Evolutionary conservation across 2,797 vertebrate species (phyloP).

Genomic region (Sebastes minor): DNA sequence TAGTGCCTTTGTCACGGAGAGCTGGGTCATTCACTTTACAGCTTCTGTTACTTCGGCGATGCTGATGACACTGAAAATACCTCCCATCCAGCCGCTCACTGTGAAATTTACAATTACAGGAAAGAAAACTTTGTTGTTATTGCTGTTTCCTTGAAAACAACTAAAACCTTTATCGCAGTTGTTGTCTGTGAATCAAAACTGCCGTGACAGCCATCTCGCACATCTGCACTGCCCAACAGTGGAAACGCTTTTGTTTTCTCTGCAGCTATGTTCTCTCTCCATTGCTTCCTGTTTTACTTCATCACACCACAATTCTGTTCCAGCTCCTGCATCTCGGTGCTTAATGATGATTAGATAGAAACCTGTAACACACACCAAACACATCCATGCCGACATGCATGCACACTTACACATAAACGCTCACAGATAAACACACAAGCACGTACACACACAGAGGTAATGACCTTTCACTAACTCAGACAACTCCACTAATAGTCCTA

Average conservation of each 20-base stretch:
- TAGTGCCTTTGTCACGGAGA: slow-evolving; percentile 43
- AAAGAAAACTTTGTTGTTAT: slow-evolving; percentile 12
- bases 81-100: slow-evolving; percentile 21
- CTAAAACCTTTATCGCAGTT: neutral
- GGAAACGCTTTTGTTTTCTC: slow-evolving; percentile 4
- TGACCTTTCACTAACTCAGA: slow-evolving; percentile 50
- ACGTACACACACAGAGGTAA: slow-evolving; percentile 51
- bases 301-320: slow-evolving; percentile 26
- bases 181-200: slow-evolving; percentile 3
- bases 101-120: slow-evolving; percentile 29
- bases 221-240: neutral
- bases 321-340: slow-evolving; percentile 15
- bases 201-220: neutral
- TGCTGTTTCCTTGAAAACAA: slow-evolving; percentile 7
- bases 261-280: slow-evolving; percentile 1
- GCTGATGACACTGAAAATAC: slow-evolving; percentile 38
- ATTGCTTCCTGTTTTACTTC: slow-evolving; percentile 19
- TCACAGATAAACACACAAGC: neutral
- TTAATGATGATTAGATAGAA: slow-evolving; percentile 50
- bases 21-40: slow-evolving; percentile 43
- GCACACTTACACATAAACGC: neutral
- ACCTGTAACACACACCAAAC: slow-evolving; percentile 19
- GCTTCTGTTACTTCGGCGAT: slow-evolving; percentile 14
- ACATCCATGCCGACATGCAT: slow-evolving; percentile 20
- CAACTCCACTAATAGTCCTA: slow-evolving; percentile 40